Evolutionary conservation across 1,140 invertebrate genomes (phyloP).

Genomic region (Oscheius sp.): DNA sequence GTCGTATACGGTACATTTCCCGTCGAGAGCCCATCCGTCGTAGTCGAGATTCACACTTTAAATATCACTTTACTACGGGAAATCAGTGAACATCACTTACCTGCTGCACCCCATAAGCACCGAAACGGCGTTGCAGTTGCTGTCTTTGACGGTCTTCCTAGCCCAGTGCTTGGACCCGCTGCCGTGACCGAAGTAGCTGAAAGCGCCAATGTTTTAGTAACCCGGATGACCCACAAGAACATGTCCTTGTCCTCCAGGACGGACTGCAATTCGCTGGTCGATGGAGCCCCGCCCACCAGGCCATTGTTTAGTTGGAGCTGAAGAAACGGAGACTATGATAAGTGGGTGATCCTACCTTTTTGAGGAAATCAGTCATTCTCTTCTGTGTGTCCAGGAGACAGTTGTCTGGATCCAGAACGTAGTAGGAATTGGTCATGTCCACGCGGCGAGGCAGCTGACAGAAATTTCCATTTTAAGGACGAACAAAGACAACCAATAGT

Average conservation of each 20-base stretch:
- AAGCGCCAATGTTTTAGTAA: conserved; percentile 25
- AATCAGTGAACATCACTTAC: background rate
- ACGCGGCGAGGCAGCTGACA: conserved; percentile 44
- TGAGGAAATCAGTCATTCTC: conserved; percentile 39
- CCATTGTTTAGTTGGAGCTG: conserved; percentile 46
- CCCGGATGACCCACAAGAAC: conserved; percentile 46
- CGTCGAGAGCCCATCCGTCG: conserved; percentile 47
- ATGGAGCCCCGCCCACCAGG: conserved; percentile 42
- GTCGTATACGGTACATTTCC: conserved; percentile 47
- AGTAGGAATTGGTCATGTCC: conserved; percentile 48
- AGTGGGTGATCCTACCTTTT: too few species aligned
- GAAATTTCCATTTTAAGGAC: background rate
- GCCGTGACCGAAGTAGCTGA: conserved; percentile 54
- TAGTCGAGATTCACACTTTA: conserved; percentile 31
- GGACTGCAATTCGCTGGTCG: conserved; percentile 25
- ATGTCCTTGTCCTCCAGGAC: conserved; percentile 45
- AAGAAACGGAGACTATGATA: too few species aligned
- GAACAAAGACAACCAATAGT: too few species aligned
- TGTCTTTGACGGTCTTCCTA: conserved; percentile 19
- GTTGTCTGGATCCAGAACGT: conserved; percentile 52
- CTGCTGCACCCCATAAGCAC: conserved; percentile 55
- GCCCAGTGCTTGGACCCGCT: conserved; percentile 47
- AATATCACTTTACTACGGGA: background rate
- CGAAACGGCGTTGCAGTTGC: conserved; percentile 49
- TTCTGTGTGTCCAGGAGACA: conserved; percentile 50